Evolutionary conservation across 1,140 invertebrate genomes (phyloP).

Genomic region (Leguminivora glycinivorella): DNA sequence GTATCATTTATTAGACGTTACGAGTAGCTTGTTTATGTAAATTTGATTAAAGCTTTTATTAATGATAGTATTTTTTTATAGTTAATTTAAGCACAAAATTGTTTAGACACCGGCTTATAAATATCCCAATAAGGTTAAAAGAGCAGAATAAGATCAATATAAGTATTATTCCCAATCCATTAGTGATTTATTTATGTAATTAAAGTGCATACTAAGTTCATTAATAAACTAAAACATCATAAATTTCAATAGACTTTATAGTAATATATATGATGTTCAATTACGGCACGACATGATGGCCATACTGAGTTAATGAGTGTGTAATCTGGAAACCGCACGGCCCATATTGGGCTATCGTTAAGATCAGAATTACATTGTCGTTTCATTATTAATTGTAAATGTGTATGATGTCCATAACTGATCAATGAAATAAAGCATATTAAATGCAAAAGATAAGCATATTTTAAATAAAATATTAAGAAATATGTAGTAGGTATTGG

Average conservation of each 20-base stretch:
- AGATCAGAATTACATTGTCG: slow-evolving; percentile 2
- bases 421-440: background rate
- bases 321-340: background rate
- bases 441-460: background rate
- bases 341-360: background rate
- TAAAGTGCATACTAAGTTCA: background rate
- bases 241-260: background rate
- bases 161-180: too few relatives aligned
- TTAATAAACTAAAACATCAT: background rate
- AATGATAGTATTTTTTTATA: too few relatives aligned
- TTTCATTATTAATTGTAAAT: slow-evolving; percentile 10
- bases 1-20: background rate
- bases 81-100: too few relatives aligned
- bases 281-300: background rate
- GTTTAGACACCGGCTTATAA: too few relatives aligned
- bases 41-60: too few relatives aligned
- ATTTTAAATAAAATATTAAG: background rate
- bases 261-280: background rate
- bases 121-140: too few relatives aligned
- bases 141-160: too few relatives aligned
- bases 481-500: background rate
- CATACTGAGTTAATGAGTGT: background rate
- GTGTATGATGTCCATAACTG: background rate
- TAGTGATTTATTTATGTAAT: background rate
- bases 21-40: background rate